phyloP scores from a whole-genome alignment of 2,113 vertebrate species.

The Mesembrinibis cayennensis region DNA sequence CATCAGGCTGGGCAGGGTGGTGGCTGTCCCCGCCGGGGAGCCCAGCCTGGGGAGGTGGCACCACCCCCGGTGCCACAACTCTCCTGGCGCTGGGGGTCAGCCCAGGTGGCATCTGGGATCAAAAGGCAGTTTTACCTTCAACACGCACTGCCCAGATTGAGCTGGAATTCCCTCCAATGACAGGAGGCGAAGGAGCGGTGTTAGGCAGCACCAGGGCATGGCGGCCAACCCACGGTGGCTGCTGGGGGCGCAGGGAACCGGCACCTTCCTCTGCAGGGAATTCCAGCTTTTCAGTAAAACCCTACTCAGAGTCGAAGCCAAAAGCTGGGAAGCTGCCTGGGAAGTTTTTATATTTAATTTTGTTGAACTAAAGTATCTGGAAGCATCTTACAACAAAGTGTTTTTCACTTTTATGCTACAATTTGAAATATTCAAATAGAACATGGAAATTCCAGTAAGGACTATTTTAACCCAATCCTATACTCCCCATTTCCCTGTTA shows the following conservation, averaged over 20 bases:
- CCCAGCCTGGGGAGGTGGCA: neutral
- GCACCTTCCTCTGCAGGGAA: neutral
- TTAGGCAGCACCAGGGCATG: neutral
- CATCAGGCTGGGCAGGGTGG: fast-evolving
- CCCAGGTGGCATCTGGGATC: neutral
- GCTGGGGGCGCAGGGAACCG: neutral
- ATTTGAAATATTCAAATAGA: neutral
- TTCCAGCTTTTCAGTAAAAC: neutral
- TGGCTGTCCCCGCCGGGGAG: neutral
- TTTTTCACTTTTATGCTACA: neutral
- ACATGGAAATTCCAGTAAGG: neutral
- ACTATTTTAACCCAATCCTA: neutral
- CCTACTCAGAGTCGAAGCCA: neutral
- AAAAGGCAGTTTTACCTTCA: neutral
- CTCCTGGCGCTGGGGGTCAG: neutral
- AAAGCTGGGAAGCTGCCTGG: neutral
- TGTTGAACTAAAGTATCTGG: neutral
- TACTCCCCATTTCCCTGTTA: neutral
- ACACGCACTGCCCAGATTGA: neutral
- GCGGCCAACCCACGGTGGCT: fast-evolving
- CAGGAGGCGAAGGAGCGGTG: neutral
- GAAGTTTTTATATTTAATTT: neutral
- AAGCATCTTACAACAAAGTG: neutral
- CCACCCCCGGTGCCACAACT: fast-evolving
- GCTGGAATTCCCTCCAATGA: fast-evolving